Base-by-base conservation (phyloP, 2,113 vertebrate genomes). In the Alaudala cheleensis region DNA sequence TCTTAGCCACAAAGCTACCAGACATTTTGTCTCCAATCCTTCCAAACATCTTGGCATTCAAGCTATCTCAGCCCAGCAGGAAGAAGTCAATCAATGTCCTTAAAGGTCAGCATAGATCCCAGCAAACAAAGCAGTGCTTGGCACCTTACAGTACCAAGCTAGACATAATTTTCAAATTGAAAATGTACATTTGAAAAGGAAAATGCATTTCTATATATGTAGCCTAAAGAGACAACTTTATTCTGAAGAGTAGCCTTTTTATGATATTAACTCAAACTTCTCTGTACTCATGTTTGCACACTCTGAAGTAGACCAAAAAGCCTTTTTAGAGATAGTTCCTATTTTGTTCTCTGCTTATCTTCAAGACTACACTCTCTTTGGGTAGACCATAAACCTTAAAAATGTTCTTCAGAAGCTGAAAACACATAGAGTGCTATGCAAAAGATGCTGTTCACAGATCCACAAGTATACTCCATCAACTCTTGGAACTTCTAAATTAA, bases 1-100 rank as follows among this genome's bases (percentile, higher is more conserved):
- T 66, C 71, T 61, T 67, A 92, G 91, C 90, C 93, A 95, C 88
- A 67, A 31, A 81, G 49, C 83, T 84, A 83, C 82, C 60, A 92
- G 95, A 92, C 95, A 90, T 94, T 92, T 93, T 88, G 88, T 71
- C 93, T 94, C 80, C 88, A 39, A 12, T 34, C 51, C 79, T 84
- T 77, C 60, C 3, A 71, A 94, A 73, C 53, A 74, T 80, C 69
- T 86, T 74, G 50, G 44, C 20, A 8, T 66, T 77, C 64, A 66
- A 77, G 39, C 60, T 81, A 90, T 86, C 76, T 81, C 77, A 69
- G 69, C 15, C 40, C 80, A 81, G 44, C 67, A 90, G 56, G 60
- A 90, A 88, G n/a, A 50, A 86, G 82, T 88, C 72, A 81, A 47
- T 88, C 67, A 70, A 61, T 4, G 0, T 71, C 70, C 81, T 70